Base-by-base conservation (phyloP, 2,113 vertebrate species). In the Brevimyrus niger region DNA sequence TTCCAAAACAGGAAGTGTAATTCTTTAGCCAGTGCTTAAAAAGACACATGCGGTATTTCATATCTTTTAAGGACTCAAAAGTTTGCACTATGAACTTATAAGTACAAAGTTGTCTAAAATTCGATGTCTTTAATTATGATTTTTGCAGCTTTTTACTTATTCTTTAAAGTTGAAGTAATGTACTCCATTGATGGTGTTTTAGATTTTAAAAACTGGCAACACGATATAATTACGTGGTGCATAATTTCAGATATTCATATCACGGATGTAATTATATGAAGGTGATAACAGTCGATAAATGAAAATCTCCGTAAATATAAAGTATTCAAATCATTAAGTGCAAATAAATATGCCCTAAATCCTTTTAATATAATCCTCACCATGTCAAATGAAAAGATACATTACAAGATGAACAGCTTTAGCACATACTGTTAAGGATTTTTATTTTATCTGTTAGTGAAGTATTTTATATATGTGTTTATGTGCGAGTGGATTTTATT, bases 381-480 rank as follows among this genome's bases (percentile, higher is more conserved):
- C 95, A 91, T 96, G 93, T 92, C 94, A 94, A 96, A 95, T 96
- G 93, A 94, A 94, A 94, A 92, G 93, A 94, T 95, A 94, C 94
- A 95, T 95, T 95, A 95, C 92, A 94, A 94, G 95, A 93, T 95
- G 94, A 95, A 94, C 93, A 95, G 94, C 94, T 95, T 95, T 94
- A 93, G 58, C 90, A 80, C 73, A 85, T 90, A 94, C 93, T 93
- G 94, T 95, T 94, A 91, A 94, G 93, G 93, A 93, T 95, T 95
- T 94, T 92, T 89, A 89, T 90, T 88, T 92, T 48, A 69, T 88
- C 90, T 90, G 89, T 89, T 87, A 91, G 92, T 90, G 90, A 88
- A 91, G 89, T 88, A 88, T 89, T 84, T 27, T 61, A 53, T 44
- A 47, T 89, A 48, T 80, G 88, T 35, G 76, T 88, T 90, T 90